A percentile compares a stretch with the other conserved stretches of the same genome.
Conservation (phyloP, 53 echinoderm and acorn worm species). For the Antedon mediterranea region DNA sequence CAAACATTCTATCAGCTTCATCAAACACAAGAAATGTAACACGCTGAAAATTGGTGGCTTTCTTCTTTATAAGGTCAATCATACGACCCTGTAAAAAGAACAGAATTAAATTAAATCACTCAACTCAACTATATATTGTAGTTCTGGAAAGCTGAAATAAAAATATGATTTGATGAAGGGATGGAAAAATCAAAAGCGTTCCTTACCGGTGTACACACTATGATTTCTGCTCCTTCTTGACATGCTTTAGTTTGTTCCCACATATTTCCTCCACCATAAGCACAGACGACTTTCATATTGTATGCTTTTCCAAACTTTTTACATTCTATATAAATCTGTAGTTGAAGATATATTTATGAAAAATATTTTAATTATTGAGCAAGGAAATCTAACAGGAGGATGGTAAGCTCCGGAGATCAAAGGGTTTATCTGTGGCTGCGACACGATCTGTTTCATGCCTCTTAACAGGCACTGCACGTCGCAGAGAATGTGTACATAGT, state of each 20-base stretch:
- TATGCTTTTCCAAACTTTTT: slow-evolving; percentile 98
- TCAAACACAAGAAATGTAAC: slow-evolving; percentile 87
- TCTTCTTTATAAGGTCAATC: slow-evolving; percentile 95
- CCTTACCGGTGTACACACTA: slow-evolving; percentile 94
- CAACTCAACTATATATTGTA: too few relatives aligned
- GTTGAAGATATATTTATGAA: not conserved
- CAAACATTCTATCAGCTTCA: slow-evolving; percentile 98
- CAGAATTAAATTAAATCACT: too few relatives aligned
- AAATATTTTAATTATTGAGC: too few relatives aligned
- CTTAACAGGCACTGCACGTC: too few relatives aligned
- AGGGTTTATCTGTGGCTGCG: too few relatives aligned
- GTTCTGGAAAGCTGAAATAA: too few relatives aligned
- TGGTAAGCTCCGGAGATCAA: too few relatives aligned
- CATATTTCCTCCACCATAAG: slow-evolving; percentile 98
- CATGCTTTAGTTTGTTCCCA: slow-evolving; percentile 93
- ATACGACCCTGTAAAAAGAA: slow-evolving; percentile 57
- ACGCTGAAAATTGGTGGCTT: slow-evolving; percentile 68
- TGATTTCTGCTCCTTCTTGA: slow-evolving; percentile 89
- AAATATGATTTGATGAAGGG: too few relatives aligned
- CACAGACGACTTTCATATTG: slow-evolving; percentile 79
- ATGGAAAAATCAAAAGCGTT: too few relatives aligned
- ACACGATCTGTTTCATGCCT: too few relatives aligned
- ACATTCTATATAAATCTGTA: slow-evolving; percentile 75
- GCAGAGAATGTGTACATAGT: too few relatives aligned
- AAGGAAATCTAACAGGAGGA: too few relatives aligned